Percentiles rank a stretch among this genome's conserved stretches.
Conservation (phyloP, 23 tunicate genomes). For the Trididemnum clinides region DNA sequence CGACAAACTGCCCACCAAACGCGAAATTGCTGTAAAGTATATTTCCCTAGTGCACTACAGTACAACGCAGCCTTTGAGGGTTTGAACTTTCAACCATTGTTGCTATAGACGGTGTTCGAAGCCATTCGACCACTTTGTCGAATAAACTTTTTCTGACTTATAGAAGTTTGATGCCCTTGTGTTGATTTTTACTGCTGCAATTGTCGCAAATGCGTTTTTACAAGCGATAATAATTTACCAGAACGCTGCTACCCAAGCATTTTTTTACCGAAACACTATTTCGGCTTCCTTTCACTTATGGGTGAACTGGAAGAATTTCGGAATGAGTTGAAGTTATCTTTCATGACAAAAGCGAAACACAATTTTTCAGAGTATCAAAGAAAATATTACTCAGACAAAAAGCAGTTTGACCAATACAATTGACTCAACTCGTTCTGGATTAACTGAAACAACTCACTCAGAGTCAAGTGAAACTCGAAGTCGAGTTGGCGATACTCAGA, state of each 20-base stretch:
- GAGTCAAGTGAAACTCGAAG: constrained; percentile 70
- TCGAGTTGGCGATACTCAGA: constrained; percentile 56
- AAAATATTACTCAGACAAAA: constrained; percentile 43
- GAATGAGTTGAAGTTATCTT: constrained; percentile 7
- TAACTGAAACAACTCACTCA: constrained; percentile 40
- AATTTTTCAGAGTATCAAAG: constrained; percentile 59
- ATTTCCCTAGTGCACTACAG: too few species aligned
- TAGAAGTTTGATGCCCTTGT: too few species aligned
- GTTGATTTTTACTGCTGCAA: too few species aligned
- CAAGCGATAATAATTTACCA: not conserved
- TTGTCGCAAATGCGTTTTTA: not conserved
- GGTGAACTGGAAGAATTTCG: constrained; percentile 29
- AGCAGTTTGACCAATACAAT: constrained; percentile 27
- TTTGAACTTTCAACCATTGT: too few species aligned
- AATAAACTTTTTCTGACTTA: too few species aligned
- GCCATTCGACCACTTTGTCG: too few species aligned
- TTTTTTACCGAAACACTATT: constrained; percentile 26
- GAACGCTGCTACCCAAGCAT: too few species aligned
- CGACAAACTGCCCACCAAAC: too few species aligned
- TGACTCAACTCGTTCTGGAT: constrained; percentile 56
- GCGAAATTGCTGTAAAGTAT: too few species aligned
- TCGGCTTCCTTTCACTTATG: constrained; percentile 36
- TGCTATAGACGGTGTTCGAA: too few species aligned
- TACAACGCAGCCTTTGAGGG: too few species aligned
- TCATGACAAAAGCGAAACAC: not conserved